A percentile compares a stretch with the other conserved stretches of the same genome.
These are phyloP conservation scores for Drosophila ercepeae DNA, from an alignment of 1,140 invertebrate species.

Conservation along the genomic window DNA sequence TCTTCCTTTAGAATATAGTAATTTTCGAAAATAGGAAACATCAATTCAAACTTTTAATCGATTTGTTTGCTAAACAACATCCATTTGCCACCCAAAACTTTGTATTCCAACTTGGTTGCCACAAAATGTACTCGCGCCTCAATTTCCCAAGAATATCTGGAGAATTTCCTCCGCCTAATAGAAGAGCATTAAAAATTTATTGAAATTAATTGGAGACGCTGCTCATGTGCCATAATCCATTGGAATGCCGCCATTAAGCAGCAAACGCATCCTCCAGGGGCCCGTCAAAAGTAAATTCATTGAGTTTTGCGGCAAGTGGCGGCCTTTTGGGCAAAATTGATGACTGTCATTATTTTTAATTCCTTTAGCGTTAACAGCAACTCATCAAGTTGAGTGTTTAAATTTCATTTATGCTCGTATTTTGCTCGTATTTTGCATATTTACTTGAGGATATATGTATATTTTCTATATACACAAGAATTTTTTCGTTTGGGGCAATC, in stretches of 20 bases:
- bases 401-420: slow-evolving; percentile 64
- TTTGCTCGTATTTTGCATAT: slow-evolving; percentile 54
- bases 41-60: background rate
- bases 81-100: background rate
- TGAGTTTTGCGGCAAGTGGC: slow-evolving; percentile 9
- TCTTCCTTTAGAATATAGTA: no score
- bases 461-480: background rate
- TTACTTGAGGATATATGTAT: slow-evolving; percentile 4
- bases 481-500: slow-evolving; percentile 52
- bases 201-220: slow-evolving; percentile 58
- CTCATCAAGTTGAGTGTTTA: slow-evolving; percentile 79
- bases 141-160: slow-evolving; percentile 6
- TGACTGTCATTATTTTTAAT: slow-evolving; percentile 74
- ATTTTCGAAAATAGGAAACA: background rate
- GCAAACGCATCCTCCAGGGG: background rate
- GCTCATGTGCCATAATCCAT: slow-evolving; percentile 31
- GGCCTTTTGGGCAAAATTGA: slow-evolving; percentile 53
- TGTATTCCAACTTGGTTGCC: background rate
- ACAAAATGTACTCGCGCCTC: background rate
- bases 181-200: slow-evolving; percentile 68
- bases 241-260: slow-evolving; percentile 14
- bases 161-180: slow-evolving; percentile 42
- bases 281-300: slow-evolving; percentile 30
- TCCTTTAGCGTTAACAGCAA: slow-evolving; percentile 73
- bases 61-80: background rate